A percentile compares a stretch with the other conserved stretches of the same genome.
Evolutionary conservation across 1,140 invertebrate genomes (phyloP).

Genomic region (Drosophila orosa): DNA sequence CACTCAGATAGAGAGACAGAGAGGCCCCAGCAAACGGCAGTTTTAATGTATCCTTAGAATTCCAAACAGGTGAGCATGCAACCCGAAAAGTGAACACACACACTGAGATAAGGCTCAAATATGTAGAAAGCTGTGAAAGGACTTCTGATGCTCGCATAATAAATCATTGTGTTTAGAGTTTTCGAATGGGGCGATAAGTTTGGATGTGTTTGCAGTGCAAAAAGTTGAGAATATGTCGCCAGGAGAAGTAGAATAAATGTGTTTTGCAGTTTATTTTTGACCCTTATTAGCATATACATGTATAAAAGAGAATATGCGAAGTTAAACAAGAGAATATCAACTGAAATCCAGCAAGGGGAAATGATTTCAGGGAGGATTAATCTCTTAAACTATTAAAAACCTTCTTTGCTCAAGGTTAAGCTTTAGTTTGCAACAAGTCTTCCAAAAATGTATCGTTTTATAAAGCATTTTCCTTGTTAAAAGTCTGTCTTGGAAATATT

Average conservation of each 20-base stretch:
- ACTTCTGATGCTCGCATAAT: conserved; percentile 30
- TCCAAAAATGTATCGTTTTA: too few relatives aligned
- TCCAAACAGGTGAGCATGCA: conserved; percentile 76
- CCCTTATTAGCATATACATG: too few relatives aligned
- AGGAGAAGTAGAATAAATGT: neutral
- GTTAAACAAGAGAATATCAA: neutral
- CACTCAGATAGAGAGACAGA: conserved; percentile 19
- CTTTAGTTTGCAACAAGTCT: neutral
- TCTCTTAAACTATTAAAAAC: too few relatives aligned
- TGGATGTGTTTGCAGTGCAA: conserved; percentile 19
- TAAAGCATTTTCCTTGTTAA: neutral
- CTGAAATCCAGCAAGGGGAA: neutral
- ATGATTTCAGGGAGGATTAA: neutral
- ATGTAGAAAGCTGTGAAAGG: conserved; percentile 23
- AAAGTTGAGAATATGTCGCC: conserved; percentile 20
- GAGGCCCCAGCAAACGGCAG: conserved; percentile 50
- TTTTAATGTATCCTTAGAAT: conserved; percentile 83
- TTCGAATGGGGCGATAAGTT: conserved; percentile 28
- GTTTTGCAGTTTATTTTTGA: neutral
- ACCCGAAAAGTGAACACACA: conserved; percentile 48
- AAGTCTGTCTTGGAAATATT: too few relatives aligned
- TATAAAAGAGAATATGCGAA: neutral
- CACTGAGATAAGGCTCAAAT: conserved; percentile 40
- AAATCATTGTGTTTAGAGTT: conserved; percentile 37
- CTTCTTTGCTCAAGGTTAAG: neutral